Base-by-base conservation (phyloP, 2,888 invertebrate species). In the Mythimna loreyi region DNA sequence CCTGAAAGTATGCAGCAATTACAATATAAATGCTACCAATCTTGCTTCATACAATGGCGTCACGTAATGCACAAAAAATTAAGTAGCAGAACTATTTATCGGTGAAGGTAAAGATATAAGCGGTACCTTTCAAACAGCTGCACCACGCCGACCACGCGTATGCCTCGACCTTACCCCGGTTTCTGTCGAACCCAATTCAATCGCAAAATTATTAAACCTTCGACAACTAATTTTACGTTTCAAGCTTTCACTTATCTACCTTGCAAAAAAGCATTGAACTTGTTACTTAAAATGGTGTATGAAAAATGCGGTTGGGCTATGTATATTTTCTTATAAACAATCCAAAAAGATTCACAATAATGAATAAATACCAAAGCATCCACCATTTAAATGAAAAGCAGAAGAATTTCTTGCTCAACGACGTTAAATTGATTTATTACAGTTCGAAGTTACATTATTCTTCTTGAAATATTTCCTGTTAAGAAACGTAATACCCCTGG, bases 161-260 rank as follows among this genome's bases (percentile, higher is more conserved):
- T 55, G 69, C 40, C 40, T 79, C 83, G 92, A 88, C 94, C 93
- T 93, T 92, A 93, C 89, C 86, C 91, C 82, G 87, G 84, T 90
- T 90, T 87, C 86, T 86, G 89, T 84, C 85, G 83, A 88, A 89
- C 86, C 86, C 81, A 88, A 88, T 90, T 90, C 87, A 87, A 87
- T 88, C 85, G 77, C 84, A 85, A 87, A 28, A 86, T 87, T 87
- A 85, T 86, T 85, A 80, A 90, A 85, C 91, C 90, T 92, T 92
- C 89, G 75, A 88, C 76, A 78, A 81, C 81, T 74, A 74, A 74
- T 78, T 82, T 81, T 72, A 74, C 72, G 78, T 82, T 74, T 80
- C 79, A 82, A 83, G 83, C 91, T 83, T 91, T 92, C 90, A 89
- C 89, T 91, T 91, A 68, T 47, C 28, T 57, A 23, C 30, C n/a